A percentile compares a stretch with the other conserved stretches of the same genome.
Conservation (phyloP, 2,888 invertebrate species). For the Hypolimnas misippus region DNA sequence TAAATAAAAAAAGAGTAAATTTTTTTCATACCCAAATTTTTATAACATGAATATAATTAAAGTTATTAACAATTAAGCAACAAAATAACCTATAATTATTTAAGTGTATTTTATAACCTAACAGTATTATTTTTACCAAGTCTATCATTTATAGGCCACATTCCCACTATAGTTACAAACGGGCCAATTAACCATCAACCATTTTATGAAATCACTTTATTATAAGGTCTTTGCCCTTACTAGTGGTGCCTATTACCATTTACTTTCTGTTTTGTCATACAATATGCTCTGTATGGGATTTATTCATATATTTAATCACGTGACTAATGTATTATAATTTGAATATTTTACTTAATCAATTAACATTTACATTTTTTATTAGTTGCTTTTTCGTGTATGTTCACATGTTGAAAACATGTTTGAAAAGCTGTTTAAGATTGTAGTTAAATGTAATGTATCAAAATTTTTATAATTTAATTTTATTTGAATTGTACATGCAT, state of each 20-base stretch:
- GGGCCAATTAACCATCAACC: slow-evolving; percentile 38
- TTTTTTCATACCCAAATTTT: too few species aligned
- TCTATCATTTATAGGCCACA: slow-evolving; percentile 9
- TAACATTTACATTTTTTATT: not conserved
- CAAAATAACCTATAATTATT: not conserved
- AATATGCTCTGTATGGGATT: slow-evolving; percentile 13
- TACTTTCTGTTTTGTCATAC: slow-evolving; percentile 23
- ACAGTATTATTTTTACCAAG: not conserved
- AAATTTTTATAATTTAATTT: too few species aligned
- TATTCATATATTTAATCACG: slow-evolving; percentile 6
- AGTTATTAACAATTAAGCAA: too few species aligned
- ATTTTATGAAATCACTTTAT: slow-evolving; percentile 36
- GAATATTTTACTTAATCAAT: not conserved
- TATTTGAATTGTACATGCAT: too few species aligned
- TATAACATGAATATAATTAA: too few species aligned
- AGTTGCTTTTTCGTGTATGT: not conserved
- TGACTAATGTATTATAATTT: not conserved
- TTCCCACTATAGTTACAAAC: slow-evolving; percentile 26
- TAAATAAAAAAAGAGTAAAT: too few species aligned
- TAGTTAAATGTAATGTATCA: too few species aligned
- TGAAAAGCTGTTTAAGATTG: too few species aligned
- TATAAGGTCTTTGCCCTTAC: slow-evolving; percentile 39
- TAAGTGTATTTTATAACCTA: not conserved
- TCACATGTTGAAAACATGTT: not conserved
- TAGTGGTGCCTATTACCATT: slow-evolving; percentile 24